Conservation (phyloP, 2,888 invertebrate species). For the Drosophila yooni region DNA sequence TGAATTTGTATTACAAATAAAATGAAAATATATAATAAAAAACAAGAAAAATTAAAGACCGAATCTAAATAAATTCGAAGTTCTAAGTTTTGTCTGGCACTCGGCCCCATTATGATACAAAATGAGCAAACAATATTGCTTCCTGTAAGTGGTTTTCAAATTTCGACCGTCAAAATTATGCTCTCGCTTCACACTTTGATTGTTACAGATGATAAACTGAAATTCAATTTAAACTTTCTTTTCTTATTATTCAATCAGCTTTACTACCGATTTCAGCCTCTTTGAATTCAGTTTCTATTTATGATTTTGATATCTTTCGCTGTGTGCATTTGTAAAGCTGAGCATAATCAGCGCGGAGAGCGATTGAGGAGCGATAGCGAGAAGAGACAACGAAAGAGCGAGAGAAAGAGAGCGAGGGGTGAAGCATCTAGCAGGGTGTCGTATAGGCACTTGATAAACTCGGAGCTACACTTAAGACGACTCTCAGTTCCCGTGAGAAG, state of each 20-base stretch:
- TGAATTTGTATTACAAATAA: background rate
- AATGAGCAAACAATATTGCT: background rate
- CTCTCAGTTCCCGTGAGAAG: background rate
- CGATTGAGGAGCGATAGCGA: too few species aligned
- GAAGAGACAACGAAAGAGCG: background rate
- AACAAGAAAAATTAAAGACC: background rate
- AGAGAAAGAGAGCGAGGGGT: background rate
- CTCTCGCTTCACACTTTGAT: too few species aligned
- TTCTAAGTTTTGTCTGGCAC: background rate
- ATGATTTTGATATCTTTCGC: background rate
- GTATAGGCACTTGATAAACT: constrained; percentile 21
- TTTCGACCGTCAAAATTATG: background rate
- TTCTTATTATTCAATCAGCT: background rate
- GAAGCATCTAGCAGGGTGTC: background rate
- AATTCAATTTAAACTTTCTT: background rate
- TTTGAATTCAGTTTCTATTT: background rate
- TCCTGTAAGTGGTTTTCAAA: background rate
- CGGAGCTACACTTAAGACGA: constrained; percentile 6
- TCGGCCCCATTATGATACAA: background rate
- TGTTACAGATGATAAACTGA: background rate
- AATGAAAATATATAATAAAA: background rate
- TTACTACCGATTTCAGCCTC: background rate
- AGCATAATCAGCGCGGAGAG: background rate
- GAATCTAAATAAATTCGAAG: too few species aligned
- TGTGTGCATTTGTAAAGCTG: background rate